Base-by-base conservation (phyloP, 1,140 invertebrate genomes). In the Idris sp. region DNA sequence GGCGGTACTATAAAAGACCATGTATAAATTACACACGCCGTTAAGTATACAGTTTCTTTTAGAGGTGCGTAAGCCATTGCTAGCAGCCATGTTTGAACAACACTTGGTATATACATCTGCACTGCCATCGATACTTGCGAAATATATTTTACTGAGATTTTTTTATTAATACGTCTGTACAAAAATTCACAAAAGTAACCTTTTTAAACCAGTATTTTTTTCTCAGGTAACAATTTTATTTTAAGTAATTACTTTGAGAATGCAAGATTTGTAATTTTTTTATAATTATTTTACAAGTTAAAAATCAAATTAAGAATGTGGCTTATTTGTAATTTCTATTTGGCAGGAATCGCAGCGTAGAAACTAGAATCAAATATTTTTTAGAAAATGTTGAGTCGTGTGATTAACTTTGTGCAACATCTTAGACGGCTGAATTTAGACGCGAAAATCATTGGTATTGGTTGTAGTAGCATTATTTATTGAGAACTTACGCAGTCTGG, bases 1-100 rank as follows among this genome's bases (percentile, higher is more conserved):
- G 81, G 82, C 81, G 82, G 82, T 82, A 79, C 82, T 59, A 59
- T 48, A 58, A 77, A 73, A 77, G 62, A 46, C 67, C 41, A 77
- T 44, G 53, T 64, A 49, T 65, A 74, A 69, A 76, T 74, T 79
- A 69, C 68, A 65, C 67, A 59, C 16, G 71, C 74, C 56, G 79
- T 80, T 80, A 76, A 74, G 77, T 78, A 44, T 76, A 76, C 58
- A 53, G 69, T 65, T 73, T 48, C 69, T 53, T 51, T 59, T 14
- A 31, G 16, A 73, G 59, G 69, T 40, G 69, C 69, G 53, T 73
- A 64, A 78, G 74, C 77, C 73, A 67, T 54, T 59, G 71, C 46
- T 65, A 64, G 67, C 61, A 67, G 64, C 71, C 71, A 74, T 74
- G 61, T 67, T 74, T 65, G 46, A 58, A 64, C 68, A 64, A 58